Evolutionary conservation across 2,888 invertebrate genomes (phyloP), one percentile per base, ranked within the genome.

Genomic region (Mycalesis mineus): DNA sequence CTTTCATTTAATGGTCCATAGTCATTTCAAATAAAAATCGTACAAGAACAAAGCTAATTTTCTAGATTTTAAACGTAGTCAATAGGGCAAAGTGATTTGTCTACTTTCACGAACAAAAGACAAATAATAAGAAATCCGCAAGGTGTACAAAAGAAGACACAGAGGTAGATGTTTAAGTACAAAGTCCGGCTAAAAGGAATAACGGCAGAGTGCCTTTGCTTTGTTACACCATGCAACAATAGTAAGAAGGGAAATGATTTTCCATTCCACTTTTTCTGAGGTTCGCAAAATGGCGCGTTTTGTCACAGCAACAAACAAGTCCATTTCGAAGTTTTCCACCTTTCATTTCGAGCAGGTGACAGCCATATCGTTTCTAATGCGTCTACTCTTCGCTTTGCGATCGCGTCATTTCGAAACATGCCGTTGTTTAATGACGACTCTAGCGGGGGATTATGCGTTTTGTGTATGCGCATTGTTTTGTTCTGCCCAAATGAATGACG

Each of bases 131-230:
- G 60, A 57, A 55, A 60, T 60, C 60, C 60, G 51, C 57, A 52
- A 62, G 59, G 60, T 62, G 62, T 62, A 62, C 60, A 62, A 62
- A 57, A 61, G 62, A 58, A 62, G 66, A 62, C 65, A 66, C 65
- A 66, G 64, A 66, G 66, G 64, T 68, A 62, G 62, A 67, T 67
- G 66, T 65, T 65, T 64, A 66, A 68, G 67, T 72, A 71, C 70
- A 71, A 71, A 79, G 82, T 80, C 80, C 78, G 66, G 77, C 75
- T 80, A 81, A 82, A 80, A 75, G 73, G 76, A 78, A 80, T 80
- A 82, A 80, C 77, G 72, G 68, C 74, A 66, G 73, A 76, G 78
- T 73, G 70, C 77, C 75, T 75, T 73, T 66, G 73, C 78, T 76
- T 82, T 82, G 83, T 83, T 79, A 76, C 75, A 69, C 70, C 68